These are phyloP conservation scores for Bembecia ichneumoniformis DNA, from an alignment of 2,888 invertebrate species.

Conservation along the genomic window DNA sequence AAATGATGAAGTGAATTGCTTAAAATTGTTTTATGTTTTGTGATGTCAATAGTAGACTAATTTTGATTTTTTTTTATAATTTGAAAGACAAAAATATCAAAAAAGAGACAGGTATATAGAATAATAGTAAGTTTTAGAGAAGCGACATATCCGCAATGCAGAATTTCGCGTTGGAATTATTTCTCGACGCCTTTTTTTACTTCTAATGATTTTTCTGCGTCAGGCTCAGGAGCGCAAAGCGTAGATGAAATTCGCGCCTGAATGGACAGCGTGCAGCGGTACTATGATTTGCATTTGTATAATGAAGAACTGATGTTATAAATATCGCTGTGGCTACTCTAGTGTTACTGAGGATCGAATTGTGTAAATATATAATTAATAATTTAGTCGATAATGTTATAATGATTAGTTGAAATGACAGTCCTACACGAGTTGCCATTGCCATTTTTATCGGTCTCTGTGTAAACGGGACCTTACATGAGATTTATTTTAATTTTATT, in stretches of 20 bases:
- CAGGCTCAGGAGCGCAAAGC: background rate
- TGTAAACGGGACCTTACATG: slow-evolving; percentile 23
- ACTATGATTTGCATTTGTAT: slow-evolving; percentile 40
- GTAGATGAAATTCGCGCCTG: background rate
- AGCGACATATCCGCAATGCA: too few species aligned
- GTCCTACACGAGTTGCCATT: slow-evolving; percentile 52
- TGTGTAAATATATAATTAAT: slow-evolving; percentile 25
- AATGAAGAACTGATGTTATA: slow-evolving; percentile 28
- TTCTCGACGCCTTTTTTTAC: too few species aligned
- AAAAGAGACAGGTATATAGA: too few species aligned
- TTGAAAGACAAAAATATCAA: too few species aligned
- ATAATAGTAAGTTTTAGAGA: too few species aligned
- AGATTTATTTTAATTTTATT: slow-evolving; percentile 44
- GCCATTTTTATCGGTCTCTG: slow-evolving; percentile 28
- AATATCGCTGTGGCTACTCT: slow-evolving; percentile 17
- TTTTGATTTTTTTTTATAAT: too few species aligned
- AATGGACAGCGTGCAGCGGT: background rate
- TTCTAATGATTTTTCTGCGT: background rate
- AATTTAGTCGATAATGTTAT: slow-evolving; percentile 28
- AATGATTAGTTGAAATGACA: slow-evolving; percentile 26
- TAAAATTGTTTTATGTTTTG: too few species aligned
- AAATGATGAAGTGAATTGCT: too few species aligned
- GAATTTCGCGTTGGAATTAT: too few species aligned
- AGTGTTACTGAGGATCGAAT: slow-evolving; percentile 21
- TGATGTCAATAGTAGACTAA: too few species aligned